Evolutionary conservation across 2,888 invertebrate species (phyloP).

Genomic region (Zele albiditarsus): DNA sequence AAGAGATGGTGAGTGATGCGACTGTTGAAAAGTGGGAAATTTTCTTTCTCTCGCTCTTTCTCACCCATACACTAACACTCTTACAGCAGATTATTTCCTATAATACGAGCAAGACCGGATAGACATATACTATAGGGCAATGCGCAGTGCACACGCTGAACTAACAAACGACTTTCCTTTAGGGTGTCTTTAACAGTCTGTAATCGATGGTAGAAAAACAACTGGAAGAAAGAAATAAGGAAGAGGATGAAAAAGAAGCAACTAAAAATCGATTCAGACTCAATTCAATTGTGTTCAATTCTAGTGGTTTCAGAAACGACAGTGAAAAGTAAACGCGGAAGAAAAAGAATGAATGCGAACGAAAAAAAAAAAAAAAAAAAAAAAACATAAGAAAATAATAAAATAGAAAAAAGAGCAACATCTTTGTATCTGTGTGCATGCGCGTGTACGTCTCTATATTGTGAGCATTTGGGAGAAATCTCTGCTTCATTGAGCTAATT

Average conservation of each 20-base stretch:
- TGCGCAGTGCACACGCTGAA: neutral
- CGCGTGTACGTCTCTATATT: neutral
- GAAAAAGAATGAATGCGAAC: neutral
- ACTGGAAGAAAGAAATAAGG: neutral
- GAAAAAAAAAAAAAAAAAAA: conserved; percentile 20
- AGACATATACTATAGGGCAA: neutral
- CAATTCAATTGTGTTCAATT: neutral
- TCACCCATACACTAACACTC: neutral
- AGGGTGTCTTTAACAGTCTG: conserved; percentile 2
- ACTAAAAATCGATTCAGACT: conserved; percentile 4
- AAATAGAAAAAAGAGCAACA: conserved; percentile 15
- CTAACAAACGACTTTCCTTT: conserved; percentile 12
- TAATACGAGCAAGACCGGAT: neutral
- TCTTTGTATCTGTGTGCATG: neutral
- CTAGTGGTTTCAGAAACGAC: too few species aligned
- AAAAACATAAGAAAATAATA: conserved; percentile 15
- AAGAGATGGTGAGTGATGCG: too few species aligned
- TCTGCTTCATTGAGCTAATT: conserved; percentile 28
- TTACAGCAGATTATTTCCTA: neutral
- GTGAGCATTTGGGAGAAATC: conserved; percentile 10
- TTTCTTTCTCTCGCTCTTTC: neutral
- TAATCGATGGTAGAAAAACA: conserved; percentile 21
- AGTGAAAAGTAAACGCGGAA: too few species aligned
- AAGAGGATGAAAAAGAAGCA: neutral
- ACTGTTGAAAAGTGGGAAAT: neutral